These are phyloP conservation scores for Steinernema hermaphroditum DNA, from an alignment of 2,888 invertebrate genomes.

Conservation along the genomic window DNA sequence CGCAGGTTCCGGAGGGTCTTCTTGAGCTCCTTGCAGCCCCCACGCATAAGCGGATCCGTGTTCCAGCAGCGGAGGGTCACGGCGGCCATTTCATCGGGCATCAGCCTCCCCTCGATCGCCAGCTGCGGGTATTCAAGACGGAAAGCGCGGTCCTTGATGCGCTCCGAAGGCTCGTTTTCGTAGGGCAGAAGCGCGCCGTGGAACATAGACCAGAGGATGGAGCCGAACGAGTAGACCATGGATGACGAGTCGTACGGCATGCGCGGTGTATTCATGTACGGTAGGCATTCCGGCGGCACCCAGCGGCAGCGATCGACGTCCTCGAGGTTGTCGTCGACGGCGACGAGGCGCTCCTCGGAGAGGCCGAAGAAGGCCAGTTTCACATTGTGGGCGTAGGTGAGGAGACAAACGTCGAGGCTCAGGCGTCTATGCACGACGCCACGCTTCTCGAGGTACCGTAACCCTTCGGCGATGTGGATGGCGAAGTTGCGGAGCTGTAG, in stretches of 20 bases:
- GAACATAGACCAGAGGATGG: conserved; percentile 40
- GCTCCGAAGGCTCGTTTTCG: conserved; percentile 36
- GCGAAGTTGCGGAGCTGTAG: conserved; percentile 36
- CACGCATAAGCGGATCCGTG: conserved; percentile 23
- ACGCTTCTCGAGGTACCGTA: conserved; percentile 40
- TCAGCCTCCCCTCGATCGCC: conserved; percentile 32
- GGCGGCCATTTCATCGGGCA: conserved; percentile 25
- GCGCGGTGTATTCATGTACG: conserved; percentile 19
- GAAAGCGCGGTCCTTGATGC: conserved; percentile 28
- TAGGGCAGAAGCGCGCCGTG: conserved; percentile 37
- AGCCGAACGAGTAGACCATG: conserved; percentile 39
- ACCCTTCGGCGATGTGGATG: conserved; percentile 37
- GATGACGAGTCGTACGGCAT: conserved; percentile 34
- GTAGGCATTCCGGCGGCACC: conserved; percentile 36
- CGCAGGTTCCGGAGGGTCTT: conserved; percentile 18
- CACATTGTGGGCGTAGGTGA: conserved; percentile 37
- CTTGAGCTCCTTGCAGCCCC: conserved; percentile 36
- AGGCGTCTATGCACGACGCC: conserved; percentile 38
- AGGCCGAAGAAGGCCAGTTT: conserved; percentile 40
- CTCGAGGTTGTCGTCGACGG: conserved; percentile 32
- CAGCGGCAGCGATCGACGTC: conserved; percentile 41
- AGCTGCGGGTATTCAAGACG: conserved; percentile 18
- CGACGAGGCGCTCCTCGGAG: conserved; percentile 32
- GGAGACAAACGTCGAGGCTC: conserved; percentile 37
- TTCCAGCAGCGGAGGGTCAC: conserved; percentile 30